Base-by-base conservation (phyloP, 1,140 invertebrate species). In the Acromyrmex charruanus region DNA sequence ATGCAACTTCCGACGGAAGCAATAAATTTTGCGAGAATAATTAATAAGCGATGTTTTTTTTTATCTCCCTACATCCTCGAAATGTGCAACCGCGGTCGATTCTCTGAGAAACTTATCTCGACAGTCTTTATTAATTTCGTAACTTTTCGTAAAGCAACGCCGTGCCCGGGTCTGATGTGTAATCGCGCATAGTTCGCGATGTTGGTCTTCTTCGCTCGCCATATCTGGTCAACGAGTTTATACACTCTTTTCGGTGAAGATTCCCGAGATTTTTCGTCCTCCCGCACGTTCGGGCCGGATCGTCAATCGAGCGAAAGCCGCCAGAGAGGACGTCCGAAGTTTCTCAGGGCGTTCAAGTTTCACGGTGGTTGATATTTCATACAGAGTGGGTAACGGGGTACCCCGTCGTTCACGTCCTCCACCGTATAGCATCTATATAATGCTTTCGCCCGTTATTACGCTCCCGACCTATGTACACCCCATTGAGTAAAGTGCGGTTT, bases 341-440 rank as follows among this genome's bases (percentile, higher is more conserved):
- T 95, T 95, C 94, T 95, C 94, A 95, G 94, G 95, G 87, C 87
- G 94, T 94, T 95, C 95, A 89, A 93, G 91, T 95, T 95, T 95
- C 95, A 95, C 89, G 93, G 93, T 95, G 94, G 93, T 95, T 95
- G 95, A 95, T 95, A 95, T 95, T 95, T 95, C 95, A 95, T 95
- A 95, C 94, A 95, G 90, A 94, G 91, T 86, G 90, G 86, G 91
- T 93, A 93, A 94, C 90, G 90, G 88, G 87, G 92, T 93, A 93
- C 90, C 92, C 65, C 88, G 79, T 77, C 66, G 91, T 91, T 61
- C 89, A 55, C 35, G 91, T 92, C 89, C 90, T 90, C 65, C 81
- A 59, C 87, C 87, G 88, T 82, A 86, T 87, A 92, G 92, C 92
- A 90, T 91, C 93, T 94, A 95, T 93, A 94, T 94, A 74, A 28